These are phyloP conservation scores for Todiramphus saurophagus DNA, from an alignment of 2,113 vertebrate species.

Conservation along the genomic window DNA sequence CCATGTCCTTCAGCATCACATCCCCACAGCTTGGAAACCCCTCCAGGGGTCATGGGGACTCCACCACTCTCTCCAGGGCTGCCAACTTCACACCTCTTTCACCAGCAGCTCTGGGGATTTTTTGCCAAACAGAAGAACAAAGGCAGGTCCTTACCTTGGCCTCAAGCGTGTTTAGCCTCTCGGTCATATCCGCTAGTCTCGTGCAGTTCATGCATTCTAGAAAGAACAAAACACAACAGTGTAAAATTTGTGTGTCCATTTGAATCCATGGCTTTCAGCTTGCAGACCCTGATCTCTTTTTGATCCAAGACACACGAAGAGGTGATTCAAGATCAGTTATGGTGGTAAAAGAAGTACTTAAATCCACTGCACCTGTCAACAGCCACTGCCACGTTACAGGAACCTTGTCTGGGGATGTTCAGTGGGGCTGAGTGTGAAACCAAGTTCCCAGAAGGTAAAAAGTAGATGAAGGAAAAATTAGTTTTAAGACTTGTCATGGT, in stretches of 20 bases:
- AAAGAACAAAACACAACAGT: neutral
- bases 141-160: slow-evolving; percentile 81
- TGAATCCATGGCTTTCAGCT: neutral
- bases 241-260: neutral
- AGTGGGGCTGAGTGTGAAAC: neutral
- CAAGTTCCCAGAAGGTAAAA: neutral
- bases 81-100: neutral
- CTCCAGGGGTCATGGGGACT: neutral
- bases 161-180: slow-evolving; percentile 84
- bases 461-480: neutral
- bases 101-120: neutral
- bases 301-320: neutral
- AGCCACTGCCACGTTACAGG: fast-evolving
- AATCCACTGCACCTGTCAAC: neutral
- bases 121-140: neutral
- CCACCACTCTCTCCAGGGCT: neutral
- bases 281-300: neutral
- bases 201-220: slow-evolving; percentile 96
- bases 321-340: neutral
- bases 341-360: neutral
- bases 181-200: slow-evolving; percentile 82
- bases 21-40: neutral
- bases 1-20: neutral
- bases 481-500: neutral
- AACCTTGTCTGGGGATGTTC: neutral